Percentiles rank a stretch among this genome's conserved stretches.
Conservation (phyloP, 2,113 vertebrate genomes). For the Pluvialis apricaria region DNA sequence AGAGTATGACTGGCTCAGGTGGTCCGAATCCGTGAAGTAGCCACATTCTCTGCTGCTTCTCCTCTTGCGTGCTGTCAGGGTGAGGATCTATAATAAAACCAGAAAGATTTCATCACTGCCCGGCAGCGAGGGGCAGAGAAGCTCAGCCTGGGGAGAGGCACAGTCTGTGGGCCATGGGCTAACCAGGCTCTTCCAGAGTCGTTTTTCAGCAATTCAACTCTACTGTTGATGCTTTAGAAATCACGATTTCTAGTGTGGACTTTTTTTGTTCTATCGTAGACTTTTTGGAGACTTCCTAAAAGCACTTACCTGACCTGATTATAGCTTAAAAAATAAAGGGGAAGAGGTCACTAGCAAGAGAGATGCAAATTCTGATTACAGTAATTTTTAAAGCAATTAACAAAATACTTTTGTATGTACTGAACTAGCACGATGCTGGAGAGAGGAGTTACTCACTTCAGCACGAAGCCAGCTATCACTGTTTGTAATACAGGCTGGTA, state of each 20-base stretch:
- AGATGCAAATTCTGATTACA: neutral
- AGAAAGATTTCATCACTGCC: slow-evolving; percentile 24
- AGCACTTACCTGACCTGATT: slow-evolving; percentile 41
- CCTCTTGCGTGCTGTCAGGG: slow-evolving; percentile 60
- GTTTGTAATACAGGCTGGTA: neutral
- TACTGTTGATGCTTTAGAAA: neutral
- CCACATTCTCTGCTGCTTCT: slow-evolving; percentile 80
- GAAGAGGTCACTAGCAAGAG: neutral
- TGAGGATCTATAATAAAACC: slow-evolving; percentile 70
- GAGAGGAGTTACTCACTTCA: neutral
- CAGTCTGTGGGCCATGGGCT: neutral
- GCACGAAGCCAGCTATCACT: neutral
- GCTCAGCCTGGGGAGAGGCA: neutral
- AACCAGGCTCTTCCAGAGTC: neutral
- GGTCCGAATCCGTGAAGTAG: slow-evolving; percentile 78
- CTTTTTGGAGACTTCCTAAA: neutral
- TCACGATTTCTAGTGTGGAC: neutral
- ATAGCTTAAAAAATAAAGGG: neutral
- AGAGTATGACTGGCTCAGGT: slow-evolving; percentile 82
- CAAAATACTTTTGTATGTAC: neutral
- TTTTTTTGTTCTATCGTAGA: neutral
- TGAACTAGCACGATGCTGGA: neutral
- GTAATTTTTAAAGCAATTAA: neutral
- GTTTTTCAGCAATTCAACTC: neutral
- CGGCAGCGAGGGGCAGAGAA: neutral